Percentiles rank a stretch among this genome's conserved stretches.
Evolutionary conservation across 2,113 vertebrate genomes (phyloP).

Genomic region (Muntiacus reevesi): DNA sequence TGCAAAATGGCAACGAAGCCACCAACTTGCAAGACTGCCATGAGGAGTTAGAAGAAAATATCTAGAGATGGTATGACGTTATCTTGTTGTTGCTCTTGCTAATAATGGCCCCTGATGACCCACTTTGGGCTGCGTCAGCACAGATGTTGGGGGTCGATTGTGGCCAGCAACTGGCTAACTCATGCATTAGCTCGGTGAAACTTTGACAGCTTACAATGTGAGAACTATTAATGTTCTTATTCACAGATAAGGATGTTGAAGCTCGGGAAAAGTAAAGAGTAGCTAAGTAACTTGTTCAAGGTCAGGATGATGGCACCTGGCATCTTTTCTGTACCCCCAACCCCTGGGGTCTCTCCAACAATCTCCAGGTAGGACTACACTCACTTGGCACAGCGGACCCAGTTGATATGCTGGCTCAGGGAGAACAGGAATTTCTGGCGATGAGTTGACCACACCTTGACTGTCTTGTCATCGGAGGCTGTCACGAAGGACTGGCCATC

Average conservation of each 20-base stretch:
- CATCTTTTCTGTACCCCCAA: not conserved
- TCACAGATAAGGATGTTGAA: not conserved
- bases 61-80: not conserved
- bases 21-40: not conserved
- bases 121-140: not conserved
- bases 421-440: slow-evolving; percentile 97
- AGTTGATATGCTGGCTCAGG: slow-evolving; percentile 95
- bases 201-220: not conserved
- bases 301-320: not conserved
- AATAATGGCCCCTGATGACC: not conserved
- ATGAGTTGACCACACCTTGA: slow-evolving; percentile 96
- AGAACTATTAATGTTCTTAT: not conserved
- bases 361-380: not conserved
- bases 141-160: not conserved
- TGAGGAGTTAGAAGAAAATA: not conserved
- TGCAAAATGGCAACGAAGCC: not conserved
- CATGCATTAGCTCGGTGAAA: not conserved
- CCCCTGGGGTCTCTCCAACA: not conserved
- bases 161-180: not conserved
- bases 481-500: slow-evolving; percentile 95
- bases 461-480: slow-evolving; percentile 95
- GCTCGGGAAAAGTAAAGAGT: not conserved
- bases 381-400: slow-evolving; percentile 98
- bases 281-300: not conserved
- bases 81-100: not conserved